Evolutionary conservation across 2,888 invertebrate species (phyloP), one percentile per base, ranked within the genome.

Genomic region (Orchesellides sinensis): DNA sequence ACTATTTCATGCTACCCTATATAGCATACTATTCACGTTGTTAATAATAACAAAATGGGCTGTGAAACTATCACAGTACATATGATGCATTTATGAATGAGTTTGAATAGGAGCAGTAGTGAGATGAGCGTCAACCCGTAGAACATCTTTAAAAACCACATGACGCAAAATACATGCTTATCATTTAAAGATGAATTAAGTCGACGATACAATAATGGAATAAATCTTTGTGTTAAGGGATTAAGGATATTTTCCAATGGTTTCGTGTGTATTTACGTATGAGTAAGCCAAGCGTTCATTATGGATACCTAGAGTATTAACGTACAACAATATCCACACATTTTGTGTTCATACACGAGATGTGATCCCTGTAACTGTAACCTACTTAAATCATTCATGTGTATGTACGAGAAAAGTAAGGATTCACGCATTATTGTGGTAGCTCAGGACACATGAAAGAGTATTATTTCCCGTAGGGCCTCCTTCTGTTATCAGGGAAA

Each of bases 181-280:
- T 32, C 49, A 52, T 73, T 61, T 73, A 66, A 56, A 75, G 35
- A 75, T 54, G 54, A 75, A 54, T 52, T 75, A 75, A 75, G 63
- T 75, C 54, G 75, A 52, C 40, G 56, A 65, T 54, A 54, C 54
- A 73, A 61, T 61, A 61, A 27, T 19, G 27, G 35, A 45, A 75
- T 66, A 75, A 75, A 75, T 75, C 75, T 75, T 66, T 75, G 54
- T 35, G 52, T 47, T 17, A 52, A 52, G 56, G 56, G 75, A 75
- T 75, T 75, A 75, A 45, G 52, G 45, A 35, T 52, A 5, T n/a
- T 66, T 75, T 27, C 27, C 52, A 73, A 63, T 73, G 54, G 61
- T 32, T 66, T 45, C 56, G 47, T 59, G 54, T 32, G 61, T 47
- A 10, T 17, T 63, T 17, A 1, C 19, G 68, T 35, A 25, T 54